Percentiles rank a stretch among this genome's conserved stretches.
Conservation (phyloP, 2,113 vertebrate genomes). For the Cynocephalus volans region DNA sequence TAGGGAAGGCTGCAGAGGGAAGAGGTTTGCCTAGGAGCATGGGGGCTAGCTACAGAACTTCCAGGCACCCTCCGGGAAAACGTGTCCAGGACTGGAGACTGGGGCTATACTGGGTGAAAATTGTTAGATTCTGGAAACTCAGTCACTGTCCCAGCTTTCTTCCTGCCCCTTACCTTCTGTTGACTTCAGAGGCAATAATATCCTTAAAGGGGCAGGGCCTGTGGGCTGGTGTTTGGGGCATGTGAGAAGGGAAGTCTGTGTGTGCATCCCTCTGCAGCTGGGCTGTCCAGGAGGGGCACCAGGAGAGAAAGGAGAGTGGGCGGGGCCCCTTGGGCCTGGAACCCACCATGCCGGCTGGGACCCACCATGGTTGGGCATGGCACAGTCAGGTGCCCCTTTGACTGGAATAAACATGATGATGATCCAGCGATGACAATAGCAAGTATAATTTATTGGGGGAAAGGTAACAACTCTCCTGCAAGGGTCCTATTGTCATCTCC, state of each 20-base stretch:
- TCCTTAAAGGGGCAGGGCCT: neutral
- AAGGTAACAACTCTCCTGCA: neutral
- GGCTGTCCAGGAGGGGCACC: neutral
- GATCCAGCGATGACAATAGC: neutral
- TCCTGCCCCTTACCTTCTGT: neutral
- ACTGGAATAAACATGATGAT: neutral
- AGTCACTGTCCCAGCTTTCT: neutral
- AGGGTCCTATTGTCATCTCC: too few species aligned
- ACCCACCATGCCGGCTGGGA: too few species aligned
- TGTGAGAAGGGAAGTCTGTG: neutral
- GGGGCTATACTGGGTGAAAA: neutral
- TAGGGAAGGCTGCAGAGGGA: neutral
- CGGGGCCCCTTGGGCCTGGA: too few species aligned
- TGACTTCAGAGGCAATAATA: neutral
- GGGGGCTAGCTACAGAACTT: too few species aligned
- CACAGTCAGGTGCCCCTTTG: neutral
- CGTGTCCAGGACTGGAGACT: neutral
- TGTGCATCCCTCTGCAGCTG: too few species aligned
- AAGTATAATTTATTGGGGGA: neutral
- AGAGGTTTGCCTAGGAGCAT: neutral
- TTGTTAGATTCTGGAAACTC: neutral
- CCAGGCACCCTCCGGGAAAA: neutral
- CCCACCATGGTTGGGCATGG: too few species aligned
- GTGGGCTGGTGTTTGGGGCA: too few species aligned
- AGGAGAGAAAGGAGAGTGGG: too few species aligned